phyloP scores from a whole-genome alignment of 2,113 vertebrate genomes.

The Pedetes capensis region DNA sequence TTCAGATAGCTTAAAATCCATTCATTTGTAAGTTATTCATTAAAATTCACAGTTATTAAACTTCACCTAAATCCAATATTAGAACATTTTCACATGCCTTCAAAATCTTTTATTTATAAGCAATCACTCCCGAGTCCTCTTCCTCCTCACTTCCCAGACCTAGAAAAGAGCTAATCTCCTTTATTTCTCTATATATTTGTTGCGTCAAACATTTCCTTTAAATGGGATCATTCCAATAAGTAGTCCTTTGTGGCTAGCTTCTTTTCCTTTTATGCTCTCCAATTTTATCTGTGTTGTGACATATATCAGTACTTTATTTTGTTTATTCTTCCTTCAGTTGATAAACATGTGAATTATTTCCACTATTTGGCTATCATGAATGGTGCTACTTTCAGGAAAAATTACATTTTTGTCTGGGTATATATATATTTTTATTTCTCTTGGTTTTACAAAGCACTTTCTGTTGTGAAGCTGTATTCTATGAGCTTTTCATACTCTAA shows the following conservation, averaged over 20 bases:
- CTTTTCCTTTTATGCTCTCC: background rate
- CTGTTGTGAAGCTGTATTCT: background rate
- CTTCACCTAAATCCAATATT: background rate
- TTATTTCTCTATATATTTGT: background rate
- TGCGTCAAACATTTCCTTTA: background rate
- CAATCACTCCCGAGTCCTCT: background rate
- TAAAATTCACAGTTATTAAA: background rate
- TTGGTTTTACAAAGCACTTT: background rate
- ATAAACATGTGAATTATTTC: no score
- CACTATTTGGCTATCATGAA: background rate
- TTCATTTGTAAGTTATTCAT: background rate
- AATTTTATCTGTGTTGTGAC: background rate
- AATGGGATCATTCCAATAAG: background rate
- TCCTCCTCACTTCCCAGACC: background rate
- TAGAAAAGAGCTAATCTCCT: background rate
- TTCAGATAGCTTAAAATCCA: background rate
- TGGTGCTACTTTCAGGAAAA: background rate
- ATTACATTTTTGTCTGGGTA: background rate
- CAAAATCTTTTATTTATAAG: background rate
- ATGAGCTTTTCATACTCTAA: background rate
- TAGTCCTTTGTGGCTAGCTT: background rate
- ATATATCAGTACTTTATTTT: background rate
- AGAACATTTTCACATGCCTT: background rate
- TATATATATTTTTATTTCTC: background rate
- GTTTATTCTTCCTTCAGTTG: background rate